Evolutionary conservation across 2,888 invertebrate species (phyloP).

Genomic region (Heliconius aoede): DNA sequence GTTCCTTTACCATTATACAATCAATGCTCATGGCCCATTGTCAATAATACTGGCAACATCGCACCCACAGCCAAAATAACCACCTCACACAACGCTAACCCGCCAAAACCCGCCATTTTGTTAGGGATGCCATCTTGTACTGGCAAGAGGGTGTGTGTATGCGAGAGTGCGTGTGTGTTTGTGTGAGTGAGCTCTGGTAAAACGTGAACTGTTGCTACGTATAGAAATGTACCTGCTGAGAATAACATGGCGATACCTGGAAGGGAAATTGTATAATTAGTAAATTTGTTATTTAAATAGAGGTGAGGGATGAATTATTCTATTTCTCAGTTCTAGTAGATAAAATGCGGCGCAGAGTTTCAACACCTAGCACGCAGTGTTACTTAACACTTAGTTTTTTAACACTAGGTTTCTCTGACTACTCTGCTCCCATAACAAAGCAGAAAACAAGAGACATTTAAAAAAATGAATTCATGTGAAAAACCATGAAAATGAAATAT

Average conservation of each 20-base stretch:
- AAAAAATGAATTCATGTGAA: too few species aligned
- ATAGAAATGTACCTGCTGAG: slow-evolving; percentile 99
- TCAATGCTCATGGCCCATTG: slow-evolving; percentile 95
- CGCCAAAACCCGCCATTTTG: slow-evolving; percentile 68
- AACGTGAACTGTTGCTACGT: slow-evolving; percentile 99
- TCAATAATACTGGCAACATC: slow-evolving; percentile 93
- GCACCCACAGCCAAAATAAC: slow-evolving; percentile 93
- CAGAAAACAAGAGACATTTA: too few species aligned
- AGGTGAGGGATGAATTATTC: too few species aligned
- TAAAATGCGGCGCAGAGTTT: too few species aligned
- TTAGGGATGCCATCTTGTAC: slow-evolving; percentile 62
- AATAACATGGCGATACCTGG: slow-evolving; percentile 97
- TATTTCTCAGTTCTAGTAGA: too few species aligned
- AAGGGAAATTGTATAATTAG: slow-evolving; percentile 44
- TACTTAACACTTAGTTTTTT: too few species aligned
- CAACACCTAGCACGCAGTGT: too few species aligned
- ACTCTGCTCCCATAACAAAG: too few species aligned
- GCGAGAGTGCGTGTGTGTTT: slow-evolving; percentile 72
- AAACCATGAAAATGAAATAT: too few species aligned
- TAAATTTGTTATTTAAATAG: background rate
- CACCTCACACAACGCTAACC: slow-evolving; percentile 91
- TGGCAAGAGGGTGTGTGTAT: slow-evolving; percentile 71
- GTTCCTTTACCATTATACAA: background rate
- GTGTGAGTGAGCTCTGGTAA: slow-evolving; percentile 93
- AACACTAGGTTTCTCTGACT: too few species aligned